Conservation (phyloP, 2,797 vertebrate species). For the Peromyscus attwateri region DNA sequence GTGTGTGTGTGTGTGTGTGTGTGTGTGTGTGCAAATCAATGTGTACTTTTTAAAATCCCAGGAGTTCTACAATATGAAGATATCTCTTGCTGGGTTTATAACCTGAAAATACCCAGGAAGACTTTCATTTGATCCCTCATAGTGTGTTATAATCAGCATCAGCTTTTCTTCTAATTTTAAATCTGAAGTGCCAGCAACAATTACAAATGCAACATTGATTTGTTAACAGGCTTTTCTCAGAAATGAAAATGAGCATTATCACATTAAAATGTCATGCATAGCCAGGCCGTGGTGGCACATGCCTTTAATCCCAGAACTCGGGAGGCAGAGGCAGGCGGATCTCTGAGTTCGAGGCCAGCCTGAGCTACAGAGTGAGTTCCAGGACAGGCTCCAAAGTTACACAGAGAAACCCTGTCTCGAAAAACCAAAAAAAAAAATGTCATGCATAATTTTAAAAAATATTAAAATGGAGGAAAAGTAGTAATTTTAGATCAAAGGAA, state of each 20-base stretch:
- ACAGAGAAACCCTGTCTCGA: too few relatives aligned
- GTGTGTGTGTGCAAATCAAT: not conserved
- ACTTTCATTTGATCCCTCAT: not conserved
- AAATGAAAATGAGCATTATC: not conserved
- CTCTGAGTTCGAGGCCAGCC: too few relatives aligned
- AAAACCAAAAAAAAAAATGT: too few relatives aligned
- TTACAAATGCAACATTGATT: slow-evolving; percentile 19
- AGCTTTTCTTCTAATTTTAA: not conserved
- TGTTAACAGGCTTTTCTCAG: slow-evolving; percentile 30
- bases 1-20: not conserved
- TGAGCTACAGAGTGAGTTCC: too few relatives aligned
- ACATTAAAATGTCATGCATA: slow-evolving; percentile 11
- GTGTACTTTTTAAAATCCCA: not conserved
- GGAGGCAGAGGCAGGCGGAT: too few relatives aligned
- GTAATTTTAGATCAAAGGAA: slow-evolving; percentile 32
- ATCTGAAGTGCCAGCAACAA: not conserved
- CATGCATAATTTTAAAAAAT: not conserved
- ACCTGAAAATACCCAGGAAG: not conserved
- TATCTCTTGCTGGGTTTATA: not conserved
- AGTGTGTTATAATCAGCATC: not conserved
- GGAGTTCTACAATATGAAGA: not conserved
- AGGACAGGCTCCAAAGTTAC: too few relatives aligned
- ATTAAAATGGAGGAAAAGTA: not conserved
- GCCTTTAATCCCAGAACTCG: too few relatives aligned
- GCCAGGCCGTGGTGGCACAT: too few relatives aligned